A percentile compares a stretch with the other conserved stretches of the same genome.
phyloP scores from a whole-genome alignment of 2,797 vertebrate genomes.

The Platyrinchus mystaceus region DNA sequence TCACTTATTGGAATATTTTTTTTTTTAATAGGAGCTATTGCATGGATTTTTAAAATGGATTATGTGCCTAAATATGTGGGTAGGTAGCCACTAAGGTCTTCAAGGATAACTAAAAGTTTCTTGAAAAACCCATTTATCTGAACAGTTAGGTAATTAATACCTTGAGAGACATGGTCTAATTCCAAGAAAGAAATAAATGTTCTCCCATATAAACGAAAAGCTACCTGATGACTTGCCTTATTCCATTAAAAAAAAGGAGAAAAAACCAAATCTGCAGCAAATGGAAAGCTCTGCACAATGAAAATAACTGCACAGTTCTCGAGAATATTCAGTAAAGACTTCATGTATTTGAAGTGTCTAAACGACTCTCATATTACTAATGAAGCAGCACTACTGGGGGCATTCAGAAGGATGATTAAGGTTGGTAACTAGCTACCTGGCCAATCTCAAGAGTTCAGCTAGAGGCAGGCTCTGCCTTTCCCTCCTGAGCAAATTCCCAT shows the following conservation, averaged over 20 bases:
- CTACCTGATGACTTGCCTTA: not conserved
- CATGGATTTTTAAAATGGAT: not conserved
- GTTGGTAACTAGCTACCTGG: not conserved
- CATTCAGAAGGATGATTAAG: not conserved
- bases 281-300: not conserved
- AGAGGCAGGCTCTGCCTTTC: not conserved
- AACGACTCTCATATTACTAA: not conserved
- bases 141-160: not conserved
- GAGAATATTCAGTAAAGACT: not conserved
- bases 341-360: not conserved
- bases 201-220: not conserved
- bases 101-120: not conserved
- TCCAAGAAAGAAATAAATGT: not conserved
- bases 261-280: not conserved
- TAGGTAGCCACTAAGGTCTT: not conserved
- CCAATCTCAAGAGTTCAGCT: not conserved
- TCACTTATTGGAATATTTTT: not conserved
- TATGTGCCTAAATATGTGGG: not conserved
- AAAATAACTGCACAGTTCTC: not conserved
- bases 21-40: constrained; percentile 4
- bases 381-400: not conserved
- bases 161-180: not conserved
- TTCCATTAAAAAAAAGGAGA: not conserved
- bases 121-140: not conserved
- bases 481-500: not conserved